Evolutionary conservation across 1,140 invertebrate genomes (phyloP).

Genomic region (Heliconius hermathena): DNA sequence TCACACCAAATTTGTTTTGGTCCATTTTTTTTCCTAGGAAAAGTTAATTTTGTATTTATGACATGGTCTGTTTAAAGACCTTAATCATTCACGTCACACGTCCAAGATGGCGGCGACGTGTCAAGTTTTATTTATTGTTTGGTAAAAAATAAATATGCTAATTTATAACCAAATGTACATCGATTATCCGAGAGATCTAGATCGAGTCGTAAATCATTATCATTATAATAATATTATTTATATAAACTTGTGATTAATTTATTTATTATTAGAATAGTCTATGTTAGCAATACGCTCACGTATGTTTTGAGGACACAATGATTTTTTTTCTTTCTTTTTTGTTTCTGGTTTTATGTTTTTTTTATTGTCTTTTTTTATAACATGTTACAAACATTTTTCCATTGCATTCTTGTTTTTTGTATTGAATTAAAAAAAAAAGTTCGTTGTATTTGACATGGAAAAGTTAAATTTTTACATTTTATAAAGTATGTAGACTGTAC

Average conservation of each 20-base stretch:
- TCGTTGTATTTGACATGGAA: no score
- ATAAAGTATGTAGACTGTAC: neutral
- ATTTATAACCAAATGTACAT: neutral
- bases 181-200: neutral
- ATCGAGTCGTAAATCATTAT: slow-evolving; percentile 13
- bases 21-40: slow-evolving; percentile 65
- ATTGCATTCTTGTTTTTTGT: neutral
- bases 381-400: neutral
- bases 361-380: neutral
- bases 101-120: slow-evolving; percentile 8
- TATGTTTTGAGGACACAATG: neutral
- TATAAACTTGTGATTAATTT: slow-evolving; percentile 36
- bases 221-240: slow-evolving; percentile 26
- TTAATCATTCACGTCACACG: slow-evolving; percentile 35
- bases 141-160: slow-evolving; percentile 14
- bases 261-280: slow-evolving; percentile 44
- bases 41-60: slow-evolving; percentile 58
- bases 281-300: slow-evolving; percentile 8
- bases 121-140: slow-evolving; percentile 25
- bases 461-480: neutral
- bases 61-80: slow-evolving; percentile 71
- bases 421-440: neutral
- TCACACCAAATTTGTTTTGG: slow-evolving; percentile 60
- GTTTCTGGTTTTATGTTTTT: neutral
- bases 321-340: neutral